phyloP scores from a whole-genome alignment of 2,113 vertebrate species.

The Strix aluco region DNA sequence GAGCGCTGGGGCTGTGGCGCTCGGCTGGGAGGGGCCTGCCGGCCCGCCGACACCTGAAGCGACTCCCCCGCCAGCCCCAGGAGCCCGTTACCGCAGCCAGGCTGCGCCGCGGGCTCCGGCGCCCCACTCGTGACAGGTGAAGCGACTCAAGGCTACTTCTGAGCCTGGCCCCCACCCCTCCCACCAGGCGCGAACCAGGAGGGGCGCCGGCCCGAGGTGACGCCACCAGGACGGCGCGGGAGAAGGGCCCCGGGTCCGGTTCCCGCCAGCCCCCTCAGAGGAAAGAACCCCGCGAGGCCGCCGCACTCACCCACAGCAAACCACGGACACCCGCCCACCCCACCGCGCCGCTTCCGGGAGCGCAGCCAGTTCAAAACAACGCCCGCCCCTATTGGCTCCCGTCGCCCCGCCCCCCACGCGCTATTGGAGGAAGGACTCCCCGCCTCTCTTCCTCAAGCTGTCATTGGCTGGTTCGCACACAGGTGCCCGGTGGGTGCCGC shows the following conservation, averaged over 20 bases:
- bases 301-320: neutral
- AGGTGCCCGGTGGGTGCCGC: neutral
- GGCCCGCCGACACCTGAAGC: neutral
- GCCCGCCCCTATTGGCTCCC: neutral
- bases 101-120: neutral
- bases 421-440: neutral
- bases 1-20: neutral
- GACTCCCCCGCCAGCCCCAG: neutral
- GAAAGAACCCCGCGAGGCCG: accelerated
- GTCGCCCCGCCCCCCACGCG: neutral
- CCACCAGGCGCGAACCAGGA: neutral
- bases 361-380: neutral
- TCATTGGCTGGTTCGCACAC: neutral
- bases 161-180: too few relatives aligned
- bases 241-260: too few relatives aligned
- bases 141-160: accelerated
- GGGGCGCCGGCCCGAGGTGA: accelerated
- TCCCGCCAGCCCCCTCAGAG: neutral
- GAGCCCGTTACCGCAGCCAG: neutral
- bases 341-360: neutral
- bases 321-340: accelerated
- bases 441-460: neutral
- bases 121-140: neutral
- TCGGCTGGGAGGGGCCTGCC: neutral
- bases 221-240: neutral